phyloP scores from a whole-genome alignment of 53 echinoderm and acorn worm species.

The Paelopatides confundens region DNA sequence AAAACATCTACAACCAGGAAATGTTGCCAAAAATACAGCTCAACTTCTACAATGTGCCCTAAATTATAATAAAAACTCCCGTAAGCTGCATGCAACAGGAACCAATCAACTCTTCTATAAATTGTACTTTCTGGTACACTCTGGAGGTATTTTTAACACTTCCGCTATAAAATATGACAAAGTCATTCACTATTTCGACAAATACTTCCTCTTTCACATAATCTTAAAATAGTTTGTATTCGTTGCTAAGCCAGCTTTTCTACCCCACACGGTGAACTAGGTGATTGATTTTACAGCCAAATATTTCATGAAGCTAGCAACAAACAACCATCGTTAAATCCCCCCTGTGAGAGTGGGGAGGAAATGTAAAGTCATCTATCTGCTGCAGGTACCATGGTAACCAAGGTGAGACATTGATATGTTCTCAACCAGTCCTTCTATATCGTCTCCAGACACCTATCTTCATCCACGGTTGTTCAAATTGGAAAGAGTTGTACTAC shows the following conservation, averaged over 20 bases:
- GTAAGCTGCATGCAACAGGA: no score
- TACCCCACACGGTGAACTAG: conserved; percentile 3
- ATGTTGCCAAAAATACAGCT: no score
- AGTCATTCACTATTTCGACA: no score
- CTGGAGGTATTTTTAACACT: no score
- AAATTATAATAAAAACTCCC: no score
- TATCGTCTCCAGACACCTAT: neutral
- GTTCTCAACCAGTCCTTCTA: neutral
- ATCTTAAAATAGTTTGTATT: no score
- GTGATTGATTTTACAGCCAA: neutral
- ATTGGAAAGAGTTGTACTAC: neutral
- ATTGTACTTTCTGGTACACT: no score
- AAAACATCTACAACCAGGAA: no score
- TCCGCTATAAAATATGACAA: no score
- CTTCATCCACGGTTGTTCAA: neutral
- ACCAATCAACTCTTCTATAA: no score
- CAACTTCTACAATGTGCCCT: no score
- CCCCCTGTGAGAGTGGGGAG: conserved; percentile 1
- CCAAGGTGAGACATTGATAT: neutral
- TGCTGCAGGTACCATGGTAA: neutral
- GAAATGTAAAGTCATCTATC: neutral
- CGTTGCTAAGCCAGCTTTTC: neutral
- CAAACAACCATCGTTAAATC: neutral
- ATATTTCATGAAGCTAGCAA: conserved; percentile 28
- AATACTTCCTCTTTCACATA: no score